Evolutionary conservation across 2,888 invertebrate species (phyloP), one percentile per base, ranked within the genome.

Genomic region (Tachina grossa): DNA sequence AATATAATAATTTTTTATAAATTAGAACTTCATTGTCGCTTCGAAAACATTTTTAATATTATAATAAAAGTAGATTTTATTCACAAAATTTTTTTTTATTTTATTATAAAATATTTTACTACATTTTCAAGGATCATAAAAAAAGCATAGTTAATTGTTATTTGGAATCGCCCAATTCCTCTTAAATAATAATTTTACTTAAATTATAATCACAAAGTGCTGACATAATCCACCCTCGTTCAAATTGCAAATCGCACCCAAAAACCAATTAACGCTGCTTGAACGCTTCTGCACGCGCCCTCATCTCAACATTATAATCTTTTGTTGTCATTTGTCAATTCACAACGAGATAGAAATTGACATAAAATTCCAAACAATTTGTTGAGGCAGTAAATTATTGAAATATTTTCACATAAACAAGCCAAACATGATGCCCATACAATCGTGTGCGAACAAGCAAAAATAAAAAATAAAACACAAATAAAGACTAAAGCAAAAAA

Each of bases 301-400:
- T 9, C 47, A 9, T 14, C 22, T 1, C 6, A 47, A 71, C 45
- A 72, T 53, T 79, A 65, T 65, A 57, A 80, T 72, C 53, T 55
- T 63, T 72, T 31, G 55, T 65, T n/a, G 47, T 55, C 47, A 47
- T 72, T 57, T 80, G 65, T 55, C 72, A 65, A 63, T 55, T 55
- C 14, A 8, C 11, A 66, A n/a, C 53, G 13, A 51, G 9, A n/a
- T 8, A 63, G 16, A 79, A 79, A 72, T 66, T 55, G 39, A 80
- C 65, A 80, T 9, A 41, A 47, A 80, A 72, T 65, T 55, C 49
- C 72, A 72, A 57, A 80, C 57, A 72, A 71, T 80, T 65, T 80
- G 71, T 43, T 49, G 9, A 3, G 14, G 13, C 63, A 55, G 19
- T 72, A 72, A 72, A 65, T 57, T 65, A 79, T 80, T 53, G 39